A percentile compares a stretch with the other conserved stretches of the same genome.
Conservation (phyloP, 2,888 invertebrate species). For the Chironomus tentans region DNA sequence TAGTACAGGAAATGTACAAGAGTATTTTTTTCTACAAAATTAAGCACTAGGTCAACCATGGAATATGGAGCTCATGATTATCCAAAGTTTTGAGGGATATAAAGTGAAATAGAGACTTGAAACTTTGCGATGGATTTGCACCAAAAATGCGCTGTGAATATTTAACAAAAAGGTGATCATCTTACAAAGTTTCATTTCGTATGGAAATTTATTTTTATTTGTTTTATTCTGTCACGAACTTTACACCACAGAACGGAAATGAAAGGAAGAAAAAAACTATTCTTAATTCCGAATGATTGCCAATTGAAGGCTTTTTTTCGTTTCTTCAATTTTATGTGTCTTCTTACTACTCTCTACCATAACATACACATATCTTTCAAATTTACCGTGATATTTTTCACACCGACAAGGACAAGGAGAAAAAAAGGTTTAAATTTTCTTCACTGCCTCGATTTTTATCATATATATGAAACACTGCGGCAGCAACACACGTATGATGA, state of each 20-base stretch:
- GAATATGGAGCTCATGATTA: too few species aligned
- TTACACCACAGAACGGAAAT: background rate
- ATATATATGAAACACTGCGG: background rate
- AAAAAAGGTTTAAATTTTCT: background rate
- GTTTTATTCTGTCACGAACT: background rate
- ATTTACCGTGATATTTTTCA: background rate
- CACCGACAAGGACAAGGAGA: background rate
- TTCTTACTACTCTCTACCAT: background rate
- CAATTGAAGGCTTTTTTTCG: background rate
- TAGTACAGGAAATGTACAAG: too few species aligned
- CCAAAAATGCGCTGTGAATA: too few species aligned
- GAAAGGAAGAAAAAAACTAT: background rate
- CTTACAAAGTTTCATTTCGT: background rate
- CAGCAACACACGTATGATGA: background rate
- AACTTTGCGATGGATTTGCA: too few species aligned
- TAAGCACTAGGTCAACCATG: too few species aligned
- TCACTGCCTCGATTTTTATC: background rate
- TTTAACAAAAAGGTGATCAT: background rate
- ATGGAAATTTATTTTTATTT: background rate
- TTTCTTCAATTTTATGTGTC: too few species aligned
- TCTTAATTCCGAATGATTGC: background rate
- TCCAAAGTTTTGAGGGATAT: too few species aligned
- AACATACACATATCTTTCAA: background rate
- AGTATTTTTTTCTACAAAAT: too few species aligned
- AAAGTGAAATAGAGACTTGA: too few species aligned